Evolutionary conservation across 2,797 vertebrate species (phyloP).

Genomic region (Notolepis coatsorum): DNA sequence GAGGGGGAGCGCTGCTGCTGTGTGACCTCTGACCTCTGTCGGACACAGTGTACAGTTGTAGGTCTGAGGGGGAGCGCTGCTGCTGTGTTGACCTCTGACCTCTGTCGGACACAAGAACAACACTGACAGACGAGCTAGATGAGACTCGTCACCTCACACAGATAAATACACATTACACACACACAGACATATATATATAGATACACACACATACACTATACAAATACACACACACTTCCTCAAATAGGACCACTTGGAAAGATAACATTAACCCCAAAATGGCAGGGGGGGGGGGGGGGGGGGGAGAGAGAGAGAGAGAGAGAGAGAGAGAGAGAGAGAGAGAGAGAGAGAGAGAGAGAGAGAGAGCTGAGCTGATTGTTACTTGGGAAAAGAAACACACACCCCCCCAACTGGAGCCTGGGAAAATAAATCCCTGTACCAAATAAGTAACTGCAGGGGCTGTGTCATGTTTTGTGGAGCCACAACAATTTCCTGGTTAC

Average conservation of each 20-base stretch:
- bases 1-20: no score
- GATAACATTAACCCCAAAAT: conserved; percentile 16
- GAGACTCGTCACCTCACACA: conserved; percentile 11
- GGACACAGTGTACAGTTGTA: no score
- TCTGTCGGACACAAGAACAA: no score
- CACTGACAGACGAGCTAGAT: no score
- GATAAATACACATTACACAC: conserved; percentile 20
- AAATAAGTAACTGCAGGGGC: conserved; percentile 72
- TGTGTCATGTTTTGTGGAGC: conserved; percentile 55
- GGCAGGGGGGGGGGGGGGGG: conserved; percentile 3
- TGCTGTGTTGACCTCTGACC: no score
- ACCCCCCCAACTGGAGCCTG: conserved; percentile 67
- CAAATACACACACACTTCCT: conserved; percentile 1
- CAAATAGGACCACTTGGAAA: conserved; percentile 24
- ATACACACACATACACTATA: no score
- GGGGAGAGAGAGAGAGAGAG: neutral
- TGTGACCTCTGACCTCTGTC: no score
- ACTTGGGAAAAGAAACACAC: conserved; percentile 9
- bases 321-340: neutral
- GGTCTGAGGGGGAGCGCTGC: no score
- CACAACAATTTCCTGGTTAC: conserved; percentile 57
- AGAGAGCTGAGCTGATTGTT: neutral
- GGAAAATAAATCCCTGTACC: conserved; percentile 70
- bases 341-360: neutral
- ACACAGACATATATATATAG: conserved; percentile 15